Base-by-base conservation (phyloP, 2,113 vertebrate genomes). In the Ariopsis seemanni region DNA sequence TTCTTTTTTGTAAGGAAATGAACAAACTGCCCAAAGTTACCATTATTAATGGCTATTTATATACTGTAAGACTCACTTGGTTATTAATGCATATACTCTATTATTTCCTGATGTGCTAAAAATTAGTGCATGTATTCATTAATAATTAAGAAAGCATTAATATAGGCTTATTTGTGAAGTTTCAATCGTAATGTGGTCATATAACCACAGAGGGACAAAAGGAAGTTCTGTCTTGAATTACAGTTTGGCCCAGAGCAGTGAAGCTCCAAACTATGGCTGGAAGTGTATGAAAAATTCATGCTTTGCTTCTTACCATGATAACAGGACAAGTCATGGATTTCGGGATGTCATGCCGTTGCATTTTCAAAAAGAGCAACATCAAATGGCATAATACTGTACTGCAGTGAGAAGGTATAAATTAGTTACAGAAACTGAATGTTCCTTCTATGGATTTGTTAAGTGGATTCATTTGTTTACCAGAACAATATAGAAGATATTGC, bases 261-360 rank as follows among this genome's bases (percentile, higher is more conserved):
- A 75, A 22, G 18, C 85, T 78, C 30, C 58, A 9, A 50, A 67
- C 58, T 27, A 78, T 27, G 27, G 0, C 20, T 42, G 42, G 30
- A 85, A 25, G 42, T 60, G 7, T 65, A 60, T 85, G 8, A 75
- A 72, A 84, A 27, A 74, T 77, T 75, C 48, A 52, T 57, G 74
- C 3, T 63, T 18, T 63, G n/a, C 71, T 77, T 52, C 57, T 52
- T 85, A 17, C 11, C 5, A 48, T 58, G 52, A 58, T 74, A 42
- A 82, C 57, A 82, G 79, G 79, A 82, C 18, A 27, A 52, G 52
- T 81, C 79, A 48, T 83, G 48, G 81, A 83, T 83, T 83, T 83
- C 10, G 11, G 22, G 57, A 62, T 25, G 34, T 60, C 79, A 82
- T 42, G 27, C 9, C 62, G 48, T 62, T 82, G 79, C 57, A 60